Conservation (phyloP, 2,797 vertebrate species). For the Hypotaenidia philippensis region DNA sequence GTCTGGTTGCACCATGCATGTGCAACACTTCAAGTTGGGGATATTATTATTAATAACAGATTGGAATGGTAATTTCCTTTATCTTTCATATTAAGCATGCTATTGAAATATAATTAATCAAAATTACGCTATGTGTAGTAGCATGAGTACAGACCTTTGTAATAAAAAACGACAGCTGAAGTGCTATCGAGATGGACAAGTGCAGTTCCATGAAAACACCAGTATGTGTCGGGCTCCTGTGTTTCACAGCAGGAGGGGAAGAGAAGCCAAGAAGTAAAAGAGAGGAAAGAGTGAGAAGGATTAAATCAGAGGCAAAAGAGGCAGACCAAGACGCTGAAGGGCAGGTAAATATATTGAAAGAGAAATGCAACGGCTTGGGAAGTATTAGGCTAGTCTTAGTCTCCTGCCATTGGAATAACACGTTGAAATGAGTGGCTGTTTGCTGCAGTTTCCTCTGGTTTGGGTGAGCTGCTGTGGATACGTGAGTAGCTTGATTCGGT, state of each 20-base stretch:
- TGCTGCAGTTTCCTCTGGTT: neutral
- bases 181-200: neutral
- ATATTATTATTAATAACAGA: neutral
- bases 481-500: neutral
- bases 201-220: neutral
- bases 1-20: neutral
- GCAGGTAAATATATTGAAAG: neutral
- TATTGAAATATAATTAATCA: neutral
- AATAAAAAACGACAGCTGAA: neutral
- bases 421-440: neutral
- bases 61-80: neutral
- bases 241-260: neutral
- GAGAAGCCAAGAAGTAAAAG: neutral
- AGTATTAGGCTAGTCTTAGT: neutral
- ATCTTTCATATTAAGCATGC: neutral
- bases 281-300: neutral
- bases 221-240: neutral
- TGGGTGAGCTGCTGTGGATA: neutral
- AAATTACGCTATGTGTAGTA: neutral
- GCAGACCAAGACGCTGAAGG: neutral
- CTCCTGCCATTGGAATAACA: neutral
- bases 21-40: neutral
- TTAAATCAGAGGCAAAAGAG: neutral
- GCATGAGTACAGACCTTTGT: neutral
- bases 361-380: neutral